Conservation (phyloP, 2,797 vertebrate species). For the Protonibea diacanthus region DNA sequence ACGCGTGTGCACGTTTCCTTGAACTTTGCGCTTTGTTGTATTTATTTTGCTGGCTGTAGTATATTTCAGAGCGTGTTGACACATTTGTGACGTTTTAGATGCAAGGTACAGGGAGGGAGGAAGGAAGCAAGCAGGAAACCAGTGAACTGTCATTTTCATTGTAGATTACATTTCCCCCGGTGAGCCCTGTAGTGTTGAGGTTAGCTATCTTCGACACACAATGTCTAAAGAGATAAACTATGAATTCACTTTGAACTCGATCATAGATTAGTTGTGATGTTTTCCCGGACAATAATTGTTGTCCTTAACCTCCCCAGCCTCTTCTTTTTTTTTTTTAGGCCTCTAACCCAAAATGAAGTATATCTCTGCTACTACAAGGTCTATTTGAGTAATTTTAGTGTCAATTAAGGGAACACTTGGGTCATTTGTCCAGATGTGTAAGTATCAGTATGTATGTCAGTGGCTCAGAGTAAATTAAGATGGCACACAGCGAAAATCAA, state of each 20-base stretch:
- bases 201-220: background rate
- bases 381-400: no score
- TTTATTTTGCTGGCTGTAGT: background rate
- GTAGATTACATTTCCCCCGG: background rate
- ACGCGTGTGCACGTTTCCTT: background rate
- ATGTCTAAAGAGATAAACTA: background rate
- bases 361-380: no score
- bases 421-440: no score
- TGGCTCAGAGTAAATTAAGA: no score
- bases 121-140: constrained; percentile 60
- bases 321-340: no score
- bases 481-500: no score
- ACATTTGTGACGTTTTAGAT: constrained; percentile 16
- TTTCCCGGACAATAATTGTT: background rate
- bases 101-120: constrained; percentile 45
- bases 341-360: no score
- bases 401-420: no score
- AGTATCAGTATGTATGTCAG: no score
- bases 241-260: background rate
- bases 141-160: constrained; percentile 48
- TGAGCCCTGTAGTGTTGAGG: background rate
- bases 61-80: background rate
- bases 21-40: no score
- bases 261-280: no score
- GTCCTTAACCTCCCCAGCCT: no score